These are phyloP conservation scores for Protobothrops flavoviridis DNA, from an alignment of 2,113 vertebrate species.

Conservation along the genomic window DNA sequence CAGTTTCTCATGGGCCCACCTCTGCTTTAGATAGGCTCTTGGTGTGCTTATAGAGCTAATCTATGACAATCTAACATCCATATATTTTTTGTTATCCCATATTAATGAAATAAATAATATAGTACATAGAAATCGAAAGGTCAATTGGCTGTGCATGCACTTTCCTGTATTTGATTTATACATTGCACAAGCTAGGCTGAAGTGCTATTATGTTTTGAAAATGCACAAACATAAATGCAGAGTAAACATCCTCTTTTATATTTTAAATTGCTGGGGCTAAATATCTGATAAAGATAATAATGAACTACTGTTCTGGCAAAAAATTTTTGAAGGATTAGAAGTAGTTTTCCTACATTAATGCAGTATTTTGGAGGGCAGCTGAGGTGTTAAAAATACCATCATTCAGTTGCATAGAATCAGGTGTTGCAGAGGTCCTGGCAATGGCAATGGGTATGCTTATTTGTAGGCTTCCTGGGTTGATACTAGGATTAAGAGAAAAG, in stretches of 20 bases:
- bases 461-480: background rate
- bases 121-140: background rate
- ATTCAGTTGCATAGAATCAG: slow-evolving; percentile 16
- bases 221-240: slow-evolving; percentile 11
- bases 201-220: background rate
- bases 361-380: slow-evolving; percentile 4
- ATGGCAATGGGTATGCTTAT: slow-evolving; percentile 24
- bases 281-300: slow-evolving; percentile 40
- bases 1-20: background rate
- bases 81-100: background rate
- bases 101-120: background rate
- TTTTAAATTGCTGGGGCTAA: slow-evolving; percentile 22
- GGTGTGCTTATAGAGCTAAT: background rate
- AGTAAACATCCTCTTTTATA: slow-evolving; percentile 30
- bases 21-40: background rate
- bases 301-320: slow-evolving; percentile 30
- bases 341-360: slow-evolving; percentile 32
- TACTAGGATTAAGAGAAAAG: fast-evolving
- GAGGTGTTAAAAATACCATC: background rate
- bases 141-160: background rate
- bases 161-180: background rate
- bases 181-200: slow-evolving; percentile 22
- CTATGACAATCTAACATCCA: background rate
- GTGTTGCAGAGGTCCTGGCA: background rate
- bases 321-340: slow-evolving; percentile 44